A percentile compares a stretch with the other conserved stretches of the same genome.
phyloP scores from a whole-genome alignment of 2,888 invertebrate genomes.

The Drosophila affinis region DNA sequence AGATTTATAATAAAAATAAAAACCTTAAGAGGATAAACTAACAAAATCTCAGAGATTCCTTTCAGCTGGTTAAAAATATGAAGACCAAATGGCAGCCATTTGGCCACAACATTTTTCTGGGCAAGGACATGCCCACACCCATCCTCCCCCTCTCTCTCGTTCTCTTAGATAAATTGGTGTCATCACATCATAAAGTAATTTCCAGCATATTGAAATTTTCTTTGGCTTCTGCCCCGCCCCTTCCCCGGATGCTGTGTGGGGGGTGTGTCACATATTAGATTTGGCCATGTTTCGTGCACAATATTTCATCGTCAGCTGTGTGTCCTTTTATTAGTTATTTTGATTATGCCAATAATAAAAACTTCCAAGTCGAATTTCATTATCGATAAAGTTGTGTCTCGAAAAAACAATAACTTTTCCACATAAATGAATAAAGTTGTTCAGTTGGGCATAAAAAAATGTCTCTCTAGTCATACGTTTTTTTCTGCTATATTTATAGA shows the following conservation, averaged over 20 bases:
- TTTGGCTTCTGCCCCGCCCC: conserved; percentile 36
- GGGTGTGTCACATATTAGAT: conserved; percentile 39
- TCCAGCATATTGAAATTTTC: conserved; percentile 82
- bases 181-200: conserved; percentile 84
- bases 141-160: conserved; percentile 8
- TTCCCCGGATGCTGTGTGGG: conserved; percentile 14
- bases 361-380: conserved; percentile 71
- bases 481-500: background rate
- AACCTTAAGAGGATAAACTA: background rate
- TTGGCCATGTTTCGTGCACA: conserved; percentile 63
- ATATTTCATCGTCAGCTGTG: conserved; percentile 76
- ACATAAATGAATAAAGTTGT: conserved; percentile 30
- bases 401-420: conserved; percentile 50
- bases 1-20: background rate
- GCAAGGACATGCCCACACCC: conserved; percentile 6
- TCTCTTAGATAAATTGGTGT: conserved; percentile 82
- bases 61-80: conserved; percentile 14
- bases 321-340: conserved; percentile 63
- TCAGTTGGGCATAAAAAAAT: background rate
- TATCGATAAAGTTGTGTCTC: conserved; percentile 70
- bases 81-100: conserved; percentile 24
- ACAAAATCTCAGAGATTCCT: background rate
- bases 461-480: background rate
- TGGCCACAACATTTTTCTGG: conserved; percentile 19
- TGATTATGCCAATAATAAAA: conserved; percentile 77